These are phyloP conservation scores for Lepidurus apus DNA, from an alignment of 1,140 invertebrate genomes.

Conservation along the genomic window DNA sequence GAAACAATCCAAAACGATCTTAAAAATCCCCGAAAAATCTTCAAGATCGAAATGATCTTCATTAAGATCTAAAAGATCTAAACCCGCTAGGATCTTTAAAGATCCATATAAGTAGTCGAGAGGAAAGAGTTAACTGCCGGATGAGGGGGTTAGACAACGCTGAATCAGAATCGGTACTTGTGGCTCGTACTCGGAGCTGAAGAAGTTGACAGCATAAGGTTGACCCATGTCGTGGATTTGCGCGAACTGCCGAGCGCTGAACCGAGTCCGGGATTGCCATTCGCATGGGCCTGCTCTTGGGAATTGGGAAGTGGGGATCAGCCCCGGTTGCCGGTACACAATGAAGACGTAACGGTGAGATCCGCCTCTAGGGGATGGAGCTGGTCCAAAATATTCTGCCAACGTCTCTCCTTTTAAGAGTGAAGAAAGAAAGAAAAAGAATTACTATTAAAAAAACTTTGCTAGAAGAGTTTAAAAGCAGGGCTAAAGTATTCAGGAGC, in stretches of 20 bases:
- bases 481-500: too few species aligned
- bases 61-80: too few species aligned
- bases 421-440: neutral
- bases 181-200: slow-evolving; percentile 27
- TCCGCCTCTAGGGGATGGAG: slow-evolving; percentile 29
- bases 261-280: slow-evolving; percentile 24
- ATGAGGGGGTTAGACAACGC: slow-evolving; percentile 19
- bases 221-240: slow-evolving; percentile 24
- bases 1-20: too few species aligned
- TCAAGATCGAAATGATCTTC: too few species aligned
- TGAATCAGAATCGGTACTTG: slow-evolving; percentile 25
- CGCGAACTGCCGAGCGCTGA: slow-evolving; percentile 29
- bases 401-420: slow-evolving; percentile 28
- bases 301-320: slow-evolving; percentile 20
- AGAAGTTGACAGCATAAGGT: slow-evolving; percentile 31
- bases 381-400: slow-evolving; percentile 31
- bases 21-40: too few species aligned
- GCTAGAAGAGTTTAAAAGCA: too few species aligned
- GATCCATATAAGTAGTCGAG: neutral
- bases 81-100: neutral
- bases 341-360: slow-evolving; percentile 32
- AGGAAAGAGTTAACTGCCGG: neutral
- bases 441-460: neutral
- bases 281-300: slow-evolving; percentile 30
- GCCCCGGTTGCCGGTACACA: slow-evolving; percentile 24